Evolutionary conservation across 1,140 invertebrate species (phyloP), one percentile per base, ranked within the genome.

Genomic region (Ylistrum balloti): DNA sequence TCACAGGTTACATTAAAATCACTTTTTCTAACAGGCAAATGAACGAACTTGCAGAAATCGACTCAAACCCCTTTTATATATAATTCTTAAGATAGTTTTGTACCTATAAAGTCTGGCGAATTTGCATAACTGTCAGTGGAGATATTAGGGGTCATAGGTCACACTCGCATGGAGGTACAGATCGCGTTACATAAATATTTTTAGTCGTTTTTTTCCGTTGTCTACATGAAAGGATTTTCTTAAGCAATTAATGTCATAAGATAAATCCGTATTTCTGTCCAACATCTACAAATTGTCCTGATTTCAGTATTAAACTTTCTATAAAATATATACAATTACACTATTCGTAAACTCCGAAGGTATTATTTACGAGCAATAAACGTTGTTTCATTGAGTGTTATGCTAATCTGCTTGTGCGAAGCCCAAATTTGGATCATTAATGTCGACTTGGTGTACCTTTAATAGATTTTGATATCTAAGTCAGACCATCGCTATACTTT

Each of bases 261-360:
- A 28, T 74, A n/a, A 74, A 74, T 74, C 28, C 56, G n/a, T 74
- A 74, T 17, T 74, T 74, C 22, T 74, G 56, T 74, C 56, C 56
- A 74, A 74, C 13, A n/a, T 74, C 28, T 28, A n/a, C 56, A 74
- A 28, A 74, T 74, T 11, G n/a, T 74, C 20, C n/a, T 74, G n/a
- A 1, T 28, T 28, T 22, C 56, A 28, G 56, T 74, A 74, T 74
- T 74, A 74, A 74, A 74, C 56, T 28, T 74, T 74, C 56, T 74
- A 74, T 74, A 74, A 74, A 28, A 74, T 74, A 74, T 74, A 74
- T 74, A 74, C 56, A 74, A 74, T 74, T 74, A 74, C 56, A 74
- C 28, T 74, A 74, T 28, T 28, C n/a, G n/a, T 74, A 17, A 74
- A 74, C 9, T 3, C 56, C n/a, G 56, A 28, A 5, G 56, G 17